Evolutionary conservation across 2,113 vertebrate genomes (phyloP).

Genomic region (Cercocebus atys): DNA sequence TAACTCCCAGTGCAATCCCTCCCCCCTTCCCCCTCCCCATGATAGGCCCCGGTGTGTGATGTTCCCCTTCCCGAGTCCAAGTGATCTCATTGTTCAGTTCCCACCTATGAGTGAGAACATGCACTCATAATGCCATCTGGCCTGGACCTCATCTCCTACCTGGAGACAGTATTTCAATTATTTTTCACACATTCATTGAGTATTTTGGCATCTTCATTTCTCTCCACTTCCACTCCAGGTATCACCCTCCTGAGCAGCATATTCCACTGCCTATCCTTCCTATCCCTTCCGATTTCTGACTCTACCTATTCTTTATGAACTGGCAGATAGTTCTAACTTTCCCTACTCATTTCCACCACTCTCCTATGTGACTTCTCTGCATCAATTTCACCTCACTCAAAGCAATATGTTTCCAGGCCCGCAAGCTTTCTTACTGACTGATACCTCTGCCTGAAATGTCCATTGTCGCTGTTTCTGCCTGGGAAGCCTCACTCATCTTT

Average conservation of each 20-base stretch:
- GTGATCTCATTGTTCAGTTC: no score
- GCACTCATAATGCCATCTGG: background rate
- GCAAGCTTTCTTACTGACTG: background rate
- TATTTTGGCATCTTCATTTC: background rate
- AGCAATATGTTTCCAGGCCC: background rate
- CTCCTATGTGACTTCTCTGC: background rate
- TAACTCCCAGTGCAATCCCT: no score
- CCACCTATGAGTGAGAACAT: no score
- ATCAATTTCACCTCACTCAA: background rate
- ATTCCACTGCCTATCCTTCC: background rate
- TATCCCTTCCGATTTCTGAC: background rate
- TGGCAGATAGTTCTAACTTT: background rate
- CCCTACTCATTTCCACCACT: background rate
- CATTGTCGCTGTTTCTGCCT: background rate
- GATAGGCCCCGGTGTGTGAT: no score
- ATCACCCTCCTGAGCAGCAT: background rate
- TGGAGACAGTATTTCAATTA: background rate
- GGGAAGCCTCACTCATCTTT: background rate
- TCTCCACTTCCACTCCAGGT: background rate
- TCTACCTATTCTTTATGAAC: background rate
- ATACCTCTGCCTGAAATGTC: background rate
- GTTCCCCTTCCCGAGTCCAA: no score
- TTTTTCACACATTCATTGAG: background rate
- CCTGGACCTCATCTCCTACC: background rate
- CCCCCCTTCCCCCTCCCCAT: no score